These are phyloP conservation scores for Zaprionus capensis DNA, from an alignment of 1,140 invertebrate genomes.

Conservation along the genomic window DNA sequence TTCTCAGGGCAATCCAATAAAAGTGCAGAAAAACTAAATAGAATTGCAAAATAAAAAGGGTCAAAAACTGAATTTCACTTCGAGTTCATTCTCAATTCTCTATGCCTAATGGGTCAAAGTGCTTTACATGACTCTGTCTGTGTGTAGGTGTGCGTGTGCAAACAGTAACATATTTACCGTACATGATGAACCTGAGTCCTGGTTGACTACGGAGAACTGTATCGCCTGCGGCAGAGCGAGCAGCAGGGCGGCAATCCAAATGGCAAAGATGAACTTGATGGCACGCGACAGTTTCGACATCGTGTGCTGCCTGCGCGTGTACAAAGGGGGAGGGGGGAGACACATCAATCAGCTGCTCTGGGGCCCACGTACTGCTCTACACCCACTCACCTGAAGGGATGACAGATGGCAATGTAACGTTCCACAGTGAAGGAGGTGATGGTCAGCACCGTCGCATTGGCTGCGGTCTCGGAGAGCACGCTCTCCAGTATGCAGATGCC, in stretches of 20 bases:
- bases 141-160: background rate
- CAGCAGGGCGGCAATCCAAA: slow-evolving; percentile 89
- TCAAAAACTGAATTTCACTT: slow-evolving; percentile 7
- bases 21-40: background rate
- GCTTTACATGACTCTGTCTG: background rate
- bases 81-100: background rate
- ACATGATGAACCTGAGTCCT: slow-evolving; percentile 85
- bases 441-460: slow-evolving; percentile 95
- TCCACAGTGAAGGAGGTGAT: slow-evolving; percentile 95
- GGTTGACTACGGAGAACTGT: slow-evolving; percentile 88
- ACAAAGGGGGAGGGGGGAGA: background rate
- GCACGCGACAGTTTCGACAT: slow-evolving; percentile 92
- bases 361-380: background rate
- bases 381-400: slow-evolving; percentile 87
- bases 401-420: slow-evolving; percentile 93
- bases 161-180: slow-evolving; percentile 64
- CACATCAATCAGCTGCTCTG: slow-evolving; percentile 44
- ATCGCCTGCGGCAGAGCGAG: slow-evolving; percentile 92
- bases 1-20: background rate
- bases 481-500: slow-evolving; percentile 90
- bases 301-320: slow-evolving; percentile 87
- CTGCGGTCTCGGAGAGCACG: slow-evolving; percentile 92
- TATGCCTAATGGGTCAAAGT: background rate
- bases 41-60: background rate
- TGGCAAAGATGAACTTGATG: slow-evolving; percentile 89